Percentiles rank a stretch among this genome's conserved stretches.
These are phyloP conservation scores for Erynnis tages DNA, from an alignment of 2,888 invertebrate species.

Conservation along the genomic window DNA sequence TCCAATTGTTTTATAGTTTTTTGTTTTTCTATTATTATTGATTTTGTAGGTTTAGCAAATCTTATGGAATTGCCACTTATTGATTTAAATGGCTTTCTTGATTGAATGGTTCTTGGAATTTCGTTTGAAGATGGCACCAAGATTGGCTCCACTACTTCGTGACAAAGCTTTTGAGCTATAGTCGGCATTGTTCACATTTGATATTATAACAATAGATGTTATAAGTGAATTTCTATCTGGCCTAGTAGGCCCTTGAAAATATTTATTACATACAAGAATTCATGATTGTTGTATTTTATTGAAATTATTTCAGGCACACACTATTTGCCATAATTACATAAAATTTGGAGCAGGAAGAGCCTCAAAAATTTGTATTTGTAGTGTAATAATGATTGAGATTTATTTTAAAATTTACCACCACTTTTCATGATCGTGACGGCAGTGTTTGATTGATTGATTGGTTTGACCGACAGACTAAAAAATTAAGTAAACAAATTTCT, in stretches of 20 bases:
- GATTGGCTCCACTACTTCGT: conserved; percentile 52
- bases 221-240: not conserved
- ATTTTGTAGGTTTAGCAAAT: conserved; percentile 38
- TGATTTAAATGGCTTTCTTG: conserved; percentile 18
- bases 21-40: conserved; percentile 45
- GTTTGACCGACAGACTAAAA: too few species aligned
- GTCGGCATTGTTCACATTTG: conserved; percentile 47
- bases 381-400: too few species aligned
- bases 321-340: too few species aligned
- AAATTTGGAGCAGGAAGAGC: too few species aligned
- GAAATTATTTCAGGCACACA: too few species aligned
- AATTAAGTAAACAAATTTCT: too few species aligned
- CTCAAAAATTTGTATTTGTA: too few species aligned
- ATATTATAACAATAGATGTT: not conserved
- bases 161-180: conserved; percentile 53
- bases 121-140: conserved; percentile 37
- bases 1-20: conserved; percentile 42
- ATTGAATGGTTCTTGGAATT: conserved; percentile 24
- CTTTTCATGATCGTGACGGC: too few species aligned
- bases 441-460: too few species aligned
- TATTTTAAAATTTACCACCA: too few species aligned
- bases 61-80: conserved; percentile 27
- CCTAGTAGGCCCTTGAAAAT: not conserved
- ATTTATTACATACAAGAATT: too few species aligned
- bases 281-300: too few species aligned